Base-by-base conservation (phyloP, 1,140 invertebrate genomes). In the Drosophila yakuba region DNA sequence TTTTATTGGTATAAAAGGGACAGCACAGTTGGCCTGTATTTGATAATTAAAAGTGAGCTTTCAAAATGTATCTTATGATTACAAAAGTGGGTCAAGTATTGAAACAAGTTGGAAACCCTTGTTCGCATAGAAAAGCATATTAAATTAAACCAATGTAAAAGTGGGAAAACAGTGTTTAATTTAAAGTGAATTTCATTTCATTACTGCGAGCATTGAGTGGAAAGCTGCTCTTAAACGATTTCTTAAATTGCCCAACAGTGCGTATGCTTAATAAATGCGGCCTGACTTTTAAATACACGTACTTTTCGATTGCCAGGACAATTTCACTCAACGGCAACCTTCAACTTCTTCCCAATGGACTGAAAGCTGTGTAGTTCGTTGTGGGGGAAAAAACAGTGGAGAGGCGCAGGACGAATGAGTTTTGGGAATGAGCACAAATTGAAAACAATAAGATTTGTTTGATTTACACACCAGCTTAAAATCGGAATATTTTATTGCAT, bases 401-500 rank as follows among this genome's bases (percentile, higher is more conserved):
- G 11, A 45, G 12, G 28, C 8, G 6, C 15, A 23, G 28, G 10
- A 25, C 15, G 5, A 47, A 54, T 35, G 32, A 32, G 32, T 8
- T 32, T 32, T 41, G 41, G 43, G 45, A 63, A 45, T 62, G 36
- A 56, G 54, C 48, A 54, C 45, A 78, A 78, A 88, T 83, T 82
- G 78, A 82, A 81, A 88, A 86, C 83, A 86, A 86, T 88, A 82
- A 86, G 83, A 80, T 79, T 79, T 71, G 80, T 81, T 72, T 86
- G 82, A 86, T 86, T 86, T 86, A 86, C 84, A 89, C 75, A 82
- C 82, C 77, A 74, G 84, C 83, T 86, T 88, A 86, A 74, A 69
- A 86, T 79, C 74, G 67, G 78, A 83, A 86, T 86, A 72, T 86
- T 86, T 86, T 88, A 86, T 86, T 77, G 83, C 83, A 86, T 88